Base-by-base conservation (phyloP, 92 coral and sea anemone genomes). In the Meandrina meandrites region DNA sequence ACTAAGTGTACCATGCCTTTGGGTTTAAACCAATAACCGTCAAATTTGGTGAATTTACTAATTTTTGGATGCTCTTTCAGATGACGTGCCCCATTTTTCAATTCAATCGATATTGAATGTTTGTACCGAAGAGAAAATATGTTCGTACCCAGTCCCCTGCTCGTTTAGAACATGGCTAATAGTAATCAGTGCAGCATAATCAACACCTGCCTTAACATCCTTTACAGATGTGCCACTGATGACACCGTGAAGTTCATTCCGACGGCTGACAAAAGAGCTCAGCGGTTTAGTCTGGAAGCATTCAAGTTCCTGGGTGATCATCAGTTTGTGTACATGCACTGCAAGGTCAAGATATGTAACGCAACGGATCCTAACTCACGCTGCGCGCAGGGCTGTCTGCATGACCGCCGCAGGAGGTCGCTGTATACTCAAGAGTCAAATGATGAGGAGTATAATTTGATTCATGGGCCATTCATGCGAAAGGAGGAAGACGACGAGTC, bases 301-400 rank as follows among this genome's bases (percentile, higher is more conserved):
- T 86, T 86, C 80, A 79, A 27, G 37, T 86, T 86, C 86, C 19
- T 86, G 22, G 89, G 89, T 15, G 85, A 66, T 27, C 71, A 86
- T 42, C 79, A 70, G 69, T 86, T 79, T 27, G 89, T 80, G 57
- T 86, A 22, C 85, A 18, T 86, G 79, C 89, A 86, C 57, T 86
- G 89, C 72, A 71, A 57, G n/a, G 72, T 86, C 64, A 86, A 74
- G 58, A 37, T 86, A 51, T 86, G 89, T 27, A 86, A 86, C 84
- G 89, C 85, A 37, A 69, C 78, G 10, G 86, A 86, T 86, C 79
- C 89, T 3, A 18, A 48, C 35, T 86, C 89, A 56, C 84, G 89
- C 47, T 86, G 89, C 73, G 86, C 85, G 13, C 79, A 79, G 50
- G 89, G 89, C 42, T 86, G 89, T 53, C 78, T 79, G 53, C 22